Evolutionary conservation across 2,113 vertebrate species (phyloP), one percentile per base, ranked within the genome.

Genomic region (Nycticorax nycticorax): DNA sequence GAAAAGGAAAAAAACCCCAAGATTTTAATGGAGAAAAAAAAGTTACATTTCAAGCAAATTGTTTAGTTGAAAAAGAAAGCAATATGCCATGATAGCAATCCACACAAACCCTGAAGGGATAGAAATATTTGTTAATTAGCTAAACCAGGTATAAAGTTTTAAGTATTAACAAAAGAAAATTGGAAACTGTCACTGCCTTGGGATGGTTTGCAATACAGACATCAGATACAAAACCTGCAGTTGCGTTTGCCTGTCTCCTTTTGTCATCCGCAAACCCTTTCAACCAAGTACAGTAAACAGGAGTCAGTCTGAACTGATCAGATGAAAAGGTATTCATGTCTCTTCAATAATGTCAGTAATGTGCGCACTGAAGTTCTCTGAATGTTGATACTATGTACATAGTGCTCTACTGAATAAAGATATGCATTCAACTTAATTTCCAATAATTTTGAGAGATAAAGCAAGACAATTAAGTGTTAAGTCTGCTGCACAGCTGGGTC

Each of bases 391-490:
- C 7, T 30, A 37, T 10, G 3, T 82, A 74, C 0, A 0, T 27
- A 57, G n/a, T 69, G 27, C 37, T 74, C 68, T 72, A n/a, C 20
- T 89, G 74, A 92, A 91, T 74, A 41, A 92, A 86, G 37, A 74
- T 71, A 32, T 3, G 27, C 15, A 45, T 62, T 79, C 55, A 75
- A 37, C 33, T 57, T 83, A 63, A 77, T 91, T 85, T 83, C 47
- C 80, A 71, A 9, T 55, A 0, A 0, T 85, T 76, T 81, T 37
- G 77, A 74, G 33, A 0, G 0, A 89, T 74, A 69, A 77, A 77
- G 53, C 14, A 53, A 93, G 60, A 21, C 26, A 94, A 91, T 95
- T 92, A 82, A 75, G 56, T 35, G 55, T 14, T 66, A 52, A 87
- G 35, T 37, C 33, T 74, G 26, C 55, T 45, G 71, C 33, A 62